These are phyloP conservation scores for Tenthredo notha DNA, from an alignment of 2,888 invertebrate genomes.

Conservation along the genomic window DNA sequence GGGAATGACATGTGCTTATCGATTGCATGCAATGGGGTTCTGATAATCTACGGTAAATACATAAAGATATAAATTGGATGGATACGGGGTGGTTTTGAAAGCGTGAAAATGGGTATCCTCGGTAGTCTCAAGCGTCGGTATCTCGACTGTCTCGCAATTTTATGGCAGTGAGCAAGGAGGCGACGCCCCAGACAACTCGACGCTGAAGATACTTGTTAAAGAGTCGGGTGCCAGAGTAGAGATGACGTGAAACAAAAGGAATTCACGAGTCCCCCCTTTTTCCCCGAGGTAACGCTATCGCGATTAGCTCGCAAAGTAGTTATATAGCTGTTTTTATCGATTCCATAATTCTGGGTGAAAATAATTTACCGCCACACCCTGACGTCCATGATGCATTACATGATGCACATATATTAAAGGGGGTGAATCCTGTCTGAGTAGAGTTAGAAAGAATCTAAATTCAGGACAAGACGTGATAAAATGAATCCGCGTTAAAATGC, in stretches of 20 bases:
- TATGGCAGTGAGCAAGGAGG: constrained; percentile 33
- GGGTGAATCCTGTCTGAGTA: not conserved
- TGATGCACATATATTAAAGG: not conserved
- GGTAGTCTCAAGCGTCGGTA: not conserved
- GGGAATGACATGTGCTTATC: not conserved
- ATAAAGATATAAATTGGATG: not conserved
- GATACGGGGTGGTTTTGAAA: constrained; percentile 18
- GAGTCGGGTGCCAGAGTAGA: constrained; percentile 3
- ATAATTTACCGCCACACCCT: constrained; percentile 57
- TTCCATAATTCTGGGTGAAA: constrained; percentile 60
- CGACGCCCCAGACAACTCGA: constrained; percentile 37
- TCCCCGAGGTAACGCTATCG: constrained; percentile 19
- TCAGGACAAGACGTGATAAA: not conserved
- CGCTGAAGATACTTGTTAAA: constrained; percentile 32
- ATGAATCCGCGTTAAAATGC: not conserved
- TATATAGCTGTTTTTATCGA: constrained; percentile 57
- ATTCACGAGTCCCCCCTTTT: not conserved
- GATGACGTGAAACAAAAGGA: constrained; percentile 31
- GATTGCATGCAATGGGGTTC: not conserved
- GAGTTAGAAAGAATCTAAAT: not conserved
- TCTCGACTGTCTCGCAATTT: constrained; percentile 42
- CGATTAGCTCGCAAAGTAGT: not conserved
- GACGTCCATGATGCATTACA: not conserved
- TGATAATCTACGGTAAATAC: not conserved
- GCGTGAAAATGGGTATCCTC: constrained; percentile 6